These are phyloP conservation scores for Leucophora obtusa DNA, from an alignment of 2,888 invertebrate genomes.

Conservation along the genomic window DNA sequence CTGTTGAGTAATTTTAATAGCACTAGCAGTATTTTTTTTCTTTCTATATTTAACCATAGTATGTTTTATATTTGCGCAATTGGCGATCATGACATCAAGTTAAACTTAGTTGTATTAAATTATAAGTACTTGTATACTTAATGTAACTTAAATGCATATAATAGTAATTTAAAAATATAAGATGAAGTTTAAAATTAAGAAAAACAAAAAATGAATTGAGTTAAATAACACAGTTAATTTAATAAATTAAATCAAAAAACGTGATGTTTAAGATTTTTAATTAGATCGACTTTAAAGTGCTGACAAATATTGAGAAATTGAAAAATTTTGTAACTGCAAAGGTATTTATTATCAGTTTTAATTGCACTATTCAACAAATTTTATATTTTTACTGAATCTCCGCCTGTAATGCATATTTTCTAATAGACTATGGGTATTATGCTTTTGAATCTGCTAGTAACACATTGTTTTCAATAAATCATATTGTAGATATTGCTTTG, in stretches of 20 bases:
- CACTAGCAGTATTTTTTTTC: constrained; percentile 1
- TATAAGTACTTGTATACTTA: constrained; percentile 34
- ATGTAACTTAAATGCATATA: constrained; percentile 20
- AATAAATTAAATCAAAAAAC: constrained; percentile 63
- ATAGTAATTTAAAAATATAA: constrained; percentile 45
- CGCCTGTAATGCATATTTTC: no score
- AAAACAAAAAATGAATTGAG: constrained; percentile 31
- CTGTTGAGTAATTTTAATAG: background rate
- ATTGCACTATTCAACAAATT: no score
- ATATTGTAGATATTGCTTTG: no score
- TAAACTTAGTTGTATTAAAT: constrained; percentile 52
- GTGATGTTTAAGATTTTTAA: constrained; percentile 66
- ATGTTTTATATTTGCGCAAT: constrained; percentile 44
- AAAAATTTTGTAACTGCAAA: background rate
- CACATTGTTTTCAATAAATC: no score
- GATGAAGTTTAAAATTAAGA: constrained; percentile 38
- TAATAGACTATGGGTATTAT: no score
- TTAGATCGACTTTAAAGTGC: constrained; percentile 59
- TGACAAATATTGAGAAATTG: constrained; percentile 2
- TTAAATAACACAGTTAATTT: constrained; percentile 39
- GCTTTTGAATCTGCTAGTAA: no score
- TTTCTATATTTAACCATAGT: background rate
- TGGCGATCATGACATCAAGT: constrained; percentile 63
- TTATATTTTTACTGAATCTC: no score
- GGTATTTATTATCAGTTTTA: background rate